Evolutionary conservation across 2,797 vertebrate species (phyloP), one percentile per base, ranked within the genome.

Genomic region (Ispidina lecontei): DNA sequence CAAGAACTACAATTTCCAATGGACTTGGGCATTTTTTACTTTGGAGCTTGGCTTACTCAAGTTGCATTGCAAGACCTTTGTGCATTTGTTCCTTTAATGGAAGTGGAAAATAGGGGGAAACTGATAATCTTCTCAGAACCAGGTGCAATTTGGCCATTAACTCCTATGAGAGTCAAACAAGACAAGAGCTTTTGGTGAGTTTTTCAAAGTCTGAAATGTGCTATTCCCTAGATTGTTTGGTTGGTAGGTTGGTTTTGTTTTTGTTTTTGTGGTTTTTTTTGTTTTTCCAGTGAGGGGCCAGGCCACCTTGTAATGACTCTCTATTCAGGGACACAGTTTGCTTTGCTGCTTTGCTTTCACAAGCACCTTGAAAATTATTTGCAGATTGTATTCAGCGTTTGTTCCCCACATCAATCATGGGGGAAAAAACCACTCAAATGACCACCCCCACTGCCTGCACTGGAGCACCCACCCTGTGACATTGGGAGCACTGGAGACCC

Each of bases 341-440:
- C 3, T 79, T 69, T 60, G 54, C 56, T 80, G 16, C 8, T 72
- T 71, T 31, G 28, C 14, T 73, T 67, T 37, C 39, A 31, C 0
- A 0, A 67, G 11, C 13, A 74, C 14, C 73, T 68, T 64, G 59
- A 77, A 80, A 47, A 10, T 9, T 60, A 65, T 10, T 31, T 76
- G 56, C 44, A 43, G 35, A 7, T 1, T 22, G 3, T 3, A 8
- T 22, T 14, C 16, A 49, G n/a, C 4, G 4, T 58, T 81, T 79
- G 25, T 72, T 85, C 0, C 1, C 20, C 29, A 31, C 9, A 52
- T 67, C 31, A 69, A 16, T 47, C 12, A 58, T 4, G 12, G 20
- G 1, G 6, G 16, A 51, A 25, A 37, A 1, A 2, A 29, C 6
- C 12, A 39, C 14, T 8, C 9, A 20, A 60, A 51, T 4, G 44